A percentile compares a stretch with the other conserved stretches of the same genome.
phyloP scores from a whole-genome alignment of 1,140 invertebrate species.

The Drosophila prosaltans region DNA sequence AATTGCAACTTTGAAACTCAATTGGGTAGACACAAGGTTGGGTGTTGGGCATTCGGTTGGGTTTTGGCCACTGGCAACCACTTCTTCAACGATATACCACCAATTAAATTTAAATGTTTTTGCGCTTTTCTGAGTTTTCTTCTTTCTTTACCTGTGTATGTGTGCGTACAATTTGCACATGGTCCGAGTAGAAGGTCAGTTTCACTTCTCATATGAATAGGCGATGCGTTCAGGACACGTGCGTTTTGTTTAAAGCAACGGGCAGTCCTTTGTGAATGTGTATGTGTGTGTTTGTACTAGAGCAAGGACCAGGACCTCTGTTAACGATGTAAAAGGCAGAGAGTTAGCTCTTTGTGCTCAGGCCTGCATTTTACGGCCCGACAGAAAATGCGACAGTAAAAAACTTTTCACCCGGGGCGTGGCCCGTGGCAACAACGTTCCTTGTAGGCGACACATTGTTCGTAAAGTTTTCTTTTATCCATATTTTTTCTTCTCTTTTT shows the following conservation, averaged over 20 bases:
- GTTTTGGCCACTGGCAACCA: conserved; percentile 27
- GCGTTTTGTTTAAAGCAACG: conserved; percentile 64
- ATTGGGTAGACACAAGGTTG: conserved; percentile 66
- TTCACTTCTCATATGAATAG: conserved; percentile 29
- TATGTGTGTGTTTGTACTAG: not conserved
- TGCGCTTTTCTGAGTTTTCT: conserved; percentile 64
- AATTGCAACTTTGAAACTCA: conserved; percentile 81
- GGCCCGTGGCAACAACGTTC: conserved; percentile 4
- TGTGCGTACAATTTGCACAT: conserved; percentile 55
- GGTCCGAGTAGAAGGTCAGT: conserved; percentile 66
- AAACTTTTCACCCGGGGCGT: conserved; percentile 60
- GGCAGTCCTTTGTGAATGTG: conserved; percentile 23
- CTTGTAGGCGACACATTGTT: conserved; percentile 66
- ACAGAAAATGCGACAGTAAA: conserved; percentile 77
- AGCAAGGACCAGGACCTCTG: conserved; percentile 44
- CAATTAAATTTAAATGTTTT: conserved; percentile 76
- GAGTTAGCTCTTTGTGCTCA: not conserved
- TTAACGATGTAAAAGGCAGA: conserved; percentile 29
- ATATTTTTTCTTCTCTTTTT: not conserved
- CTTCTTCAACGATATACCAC: conserved; percentile 47
- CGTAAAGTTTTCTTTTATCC: conserved; percentile 56
- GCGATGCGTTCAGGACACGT: conserved; percentile 58
- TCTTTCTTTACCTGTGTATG: conserved; percentile 15
- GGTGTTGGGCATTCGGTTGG: conserved; percentile 5
- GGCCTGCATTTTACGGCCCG: conserved; percentile 68